Evolutionary conservation across 2,888 invertebrate species (phyloP).

Genomic region (Drosophila robusta): DNA sequence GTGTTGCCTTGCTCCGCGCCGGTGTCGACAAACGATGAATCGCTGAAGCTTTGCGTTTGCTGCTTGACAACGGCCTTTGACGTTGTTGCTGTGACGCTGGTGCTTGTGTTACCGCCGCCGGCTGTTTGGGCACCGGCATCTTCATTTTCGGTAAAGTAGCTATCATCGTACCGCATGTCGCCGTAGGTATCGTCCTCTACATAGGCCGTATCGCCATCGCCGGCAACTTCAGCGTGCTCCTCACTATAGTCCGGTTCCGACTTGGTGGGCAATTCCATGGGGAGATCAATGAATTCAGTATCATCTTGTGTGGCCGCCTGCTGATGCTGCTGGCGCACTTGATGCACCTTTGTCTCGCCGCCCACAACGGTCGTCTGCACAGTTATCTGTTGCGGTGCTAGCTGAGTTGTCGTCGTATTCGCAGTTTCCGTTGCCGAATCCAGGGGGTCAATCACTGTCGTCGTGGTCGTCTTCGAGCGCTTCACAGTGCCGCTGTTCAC

Average conservation of each 20-base stretch:
- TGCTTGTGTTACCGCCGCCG: slow-evolving; percentile 68
- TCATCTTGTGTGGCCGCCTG: slow-evolving; percentile 77
- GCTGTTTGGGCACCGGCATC: slow-evolving; percentile 75
- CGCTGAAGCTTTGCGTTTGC: slow-evolving; percentile 80
- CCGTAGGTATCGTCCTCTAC: slow-evolving; percentile 89
- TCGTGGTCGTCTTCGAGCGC: slow-evolving; percentile 71
- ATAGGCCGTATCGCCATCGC: slow-evolving; percentile 88
- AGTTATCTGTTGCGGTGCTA: slow-evolving; percentile 65
- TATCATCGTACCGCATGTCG: slow-evolving; percentile 87
- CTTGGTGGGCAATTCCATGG: slow-evolving; percentile 87
- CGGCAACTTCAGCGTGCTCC: slow-evolving; percentile 88
- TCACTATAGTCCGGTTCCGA: slow-evolving; percentile 89
- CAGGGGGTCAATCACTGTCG: slow-evolving; percentile 86
- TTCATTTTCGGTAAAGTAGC: slow-evolving; percentile 85
- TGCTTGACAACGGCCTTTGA: slow-evolving; percentile 83
- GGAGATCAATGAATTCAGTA: slow-evolving; percentile 85
- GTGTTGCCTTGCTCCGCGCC: slow-evolving; percentile 84
- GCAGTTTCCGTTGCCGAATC: slow-evolving; percentile 87
- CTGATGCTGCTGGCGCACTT: slow-evolving; percentile 65
- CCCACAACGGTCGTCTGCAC: slow-evolving; percentile 66
- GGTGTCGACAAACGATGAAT: slow-evolving; percentile 84
- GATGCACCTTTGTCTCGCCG: slow-evolving; percentile 56
- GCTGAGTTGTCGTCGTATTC: slow-evolving; percentile 70
- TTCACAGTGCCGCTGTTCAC: slow-evolving; percentile 76
- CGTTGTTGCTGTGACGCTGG: slow-evolving; percentile 78